A percentile compares a stretch with the other conserved stretches of the same genome.
Conservation (phyloP, 2,113 vertebrate species). For the Bostrychus sinensis region DNA sequence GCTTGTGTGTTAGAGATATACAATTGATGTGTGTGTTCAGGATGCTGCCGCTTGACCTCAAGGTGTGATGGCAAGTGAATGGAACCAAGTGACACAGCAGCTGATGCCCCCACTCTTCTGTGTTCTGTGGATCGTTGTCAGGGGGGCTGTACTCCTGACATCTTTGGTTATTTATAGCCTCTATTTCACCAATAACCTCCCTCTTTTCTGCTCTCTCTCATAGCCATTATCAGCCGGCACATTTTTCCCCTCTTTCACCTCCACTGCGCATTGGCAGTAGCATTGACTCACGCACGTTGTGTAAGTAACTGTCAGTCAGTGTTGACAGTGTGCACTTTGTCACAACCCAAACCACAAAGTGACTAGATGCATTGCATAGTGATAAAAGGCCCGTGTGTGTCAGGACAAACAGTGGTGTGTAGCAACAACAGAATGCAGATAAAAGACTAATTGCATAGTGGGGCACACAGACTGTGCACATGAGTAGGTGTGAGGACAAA, state of each 20-base stretch:
- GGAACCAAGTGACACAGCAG: slow-evolving; percentile 53
- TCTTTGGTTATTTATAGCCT: slow-evolving; percentile 56
- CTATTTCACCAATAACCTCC: slow-evolving; percentile 38
- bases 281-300: not conserved
- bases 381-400: slow-evolving; percentile 47
- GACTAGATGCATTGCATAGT: slow-evolving; percentile 29
- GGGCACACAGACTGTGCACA: slow-evolving; percentile 45
- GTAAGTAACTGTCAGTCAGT: slow-evolving; percentile 44
- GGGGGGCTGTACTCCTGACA: slow-evolving; percentile 24
- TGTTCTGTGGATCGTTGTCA: slow-evolving; percentile 28
- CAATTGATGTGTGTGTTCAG: slow-evolving; percentile 26
- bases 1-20: slow-evolving; percentile 4
- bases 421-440: slow-evolving; percentile 53
- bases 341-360: slow-evolving; percentile 58
- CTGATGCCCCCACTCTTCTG: slow-evolving; percentile 41
- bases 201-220: slow-evolving; percentile 24
- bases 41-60: slow-evolving; percentile 63
- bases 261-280: slow-evolving; percentile 17
- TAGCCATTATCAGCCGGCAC: slow-evolving; percentile 35
- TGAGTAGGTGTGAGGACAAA: slow-evolving; percentile 64
- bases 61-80: slow-evolving; percentile 57
- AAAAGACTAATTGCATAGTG: slow-evolving; percentile 45
- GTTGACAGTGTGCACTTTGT: slow-evolving; percentile 71
- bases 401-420: slow-evolving; percentile 44
- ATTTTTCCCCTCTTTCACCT: slow-evolving; percentile 34